These are phyloP conservation scores for Alcedo quadribrachys DNA, from an alignment of 2,797 vertebrate genomes.

Conservation along the genomic window DNA sequence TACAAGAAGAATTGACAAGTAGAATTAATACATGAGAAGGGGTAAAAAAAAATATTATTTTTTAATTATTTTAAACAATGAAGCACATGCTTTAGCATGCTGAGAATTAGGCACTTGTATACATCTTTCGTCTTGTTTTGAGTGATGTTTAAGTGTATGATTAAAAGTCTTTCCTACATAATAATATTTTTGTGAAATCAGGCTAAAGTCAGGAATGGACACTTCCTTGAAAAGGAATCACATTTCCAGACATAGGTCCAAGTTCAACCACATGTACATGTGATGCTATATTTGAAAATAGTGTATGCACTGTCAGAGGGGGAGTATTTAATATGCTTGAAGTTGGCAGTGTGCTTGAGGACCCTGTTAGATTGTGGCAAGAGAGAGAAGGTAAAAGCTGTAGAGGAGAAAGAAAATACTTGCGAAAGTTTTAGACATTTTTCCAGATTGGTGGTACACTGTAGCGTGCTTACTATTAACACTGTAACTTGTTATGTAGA, in stretches of 20 bases:
- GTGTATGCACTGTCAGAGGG: background rate
- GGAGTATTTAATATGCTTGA: conserved; percentile 31
- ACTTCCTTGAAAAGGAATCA: background rate
- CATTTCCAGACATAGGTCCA: background rate
- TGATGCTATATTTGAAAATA: conserved; percentile 35
- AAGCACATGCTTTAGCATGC: background rate
- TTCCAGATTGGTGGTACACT: background rate
- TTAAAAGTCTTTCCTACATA: background rate
- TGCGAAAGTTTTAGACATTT: conserved; percentile 42
- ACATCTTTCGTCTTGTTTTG: background rate
- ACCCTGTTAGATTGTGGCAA: background rate
- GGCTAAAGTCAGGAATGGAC: background rate
- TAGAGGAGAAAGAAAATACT: conserved; percentile 37
- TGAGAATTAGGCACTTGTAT: background rate
- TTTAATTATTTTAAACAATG: conserved; percentile 12
- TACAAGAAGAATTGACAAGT: background rate
- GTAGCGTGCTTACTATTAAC: background rate
- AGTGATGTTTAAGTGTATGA: background rate
- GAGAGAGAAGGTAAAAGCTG: conserved; percentile 25
- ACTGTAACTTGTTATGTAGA: background rate
- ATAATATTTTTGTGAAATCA: background rate
- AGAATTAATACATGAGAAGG: conserved; percentile 16
- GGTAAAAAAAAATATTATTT: background rate
- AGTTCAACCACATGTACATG: background rate
- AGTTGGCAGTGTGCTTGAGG: conserved; percentile 33